phyloP scores from a whole-genome alignment of 1,140 invertebrate species.

The Papilio dardanus region DNA sequence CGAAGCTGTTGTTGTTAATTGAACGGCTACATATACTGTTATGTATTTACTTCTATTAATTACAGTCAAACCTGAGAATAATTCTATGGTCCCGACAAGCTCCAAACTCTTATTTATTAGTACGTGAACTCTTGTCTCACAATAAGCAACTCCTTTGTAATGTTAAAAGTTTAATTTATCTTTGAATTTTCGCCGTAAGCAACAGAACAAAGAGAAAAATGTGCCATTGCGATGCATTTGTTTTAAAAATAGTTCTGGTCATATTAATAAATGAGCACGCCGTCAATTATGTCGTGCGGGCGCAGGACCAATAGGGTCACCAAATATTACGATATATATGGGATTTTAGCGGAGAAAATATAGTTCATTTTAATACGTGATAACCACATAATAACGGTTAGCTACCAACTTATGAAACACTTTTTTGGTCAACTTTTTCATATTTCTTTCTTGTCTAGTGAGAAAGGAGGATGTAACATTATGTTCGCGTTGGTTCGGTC shows the following conservation, averaged over 20 bases:
- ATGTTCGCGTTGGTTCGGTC: no score
- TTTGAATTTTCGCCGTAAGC: not conserved
- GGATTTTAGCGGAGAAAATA: not conserved
- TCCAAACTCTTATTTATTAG: no score
- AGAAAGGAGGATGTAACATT: no score
- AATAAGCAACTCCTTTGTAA: no score
- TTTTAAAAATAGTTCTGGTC: slow-evolving; percentile 40
- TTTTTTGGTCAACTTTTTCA: no score
- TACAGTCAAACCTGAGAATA: no score
- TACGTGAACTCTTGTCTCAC: no score
- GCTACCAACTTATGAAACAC: no score
- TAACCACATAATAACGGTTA: no score
- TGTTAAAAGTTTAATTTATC: not conserved
- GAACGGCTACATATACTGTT: slow-evolving; percentile 6
- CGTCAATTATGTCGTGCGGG: slow-evolving; percentile 35
- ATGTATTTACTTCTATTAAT: slow-evolving; percentile 15
- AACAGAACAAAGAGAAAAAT: slow-evolving; percentile 35
- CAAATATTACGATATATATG: not conserved
- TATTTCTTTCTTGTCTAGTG: no score
- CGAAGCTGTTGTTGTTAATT: slow-evolving; percentile 12
- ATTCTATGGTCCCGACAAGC: no score
- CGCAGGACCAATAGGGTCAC: slow-evolving; percentile 25
- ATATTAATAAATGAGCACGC: slow-evolving; percentile 37
- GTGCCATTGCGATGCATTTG: slow-evolving; percentile 36
- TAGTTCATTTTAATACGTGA: no score